A percentile compares a stretch with the other conserved stretches of the same genome.
These are phyloP conservation scores for Danionella cerebrum DNA, from an alignment of 2,113 vertebrate genomes.

Conservation along the genomic window DNA sequence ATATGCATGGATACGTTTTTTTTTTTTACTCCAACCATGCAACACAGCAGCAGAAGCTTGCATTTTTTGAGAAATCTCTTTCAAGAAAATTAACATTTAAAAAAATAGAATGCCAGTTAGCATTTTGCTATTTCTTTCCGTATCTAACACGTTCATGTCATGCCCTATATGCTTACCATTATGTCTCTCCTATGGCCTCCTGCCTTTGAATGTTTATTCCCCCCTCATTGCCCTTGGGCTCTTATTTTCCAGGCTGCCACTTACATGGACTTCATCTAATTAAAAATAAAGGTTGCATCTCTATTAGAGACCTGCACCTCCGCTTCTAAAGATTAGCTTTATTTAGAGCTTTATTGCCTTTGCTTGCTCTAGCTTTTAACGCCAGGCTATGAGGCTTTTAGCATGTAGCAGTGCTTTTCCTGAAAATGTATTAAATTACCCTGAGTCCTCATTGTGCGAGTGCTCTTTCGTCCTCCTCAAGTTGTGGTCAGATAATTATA, in stretches of 20 bases:
- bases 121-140: neutral
- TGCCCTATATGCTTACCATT: neutral
- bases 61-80: too few relatives aligned
- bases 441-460: neutral
- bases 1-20: too few relatives aligned
- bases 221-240: neutral
- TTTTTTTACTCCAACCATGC: too few relatives aligned
- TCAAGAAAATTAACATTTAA: too few relatives aligned
- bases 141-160: too few relatives aligned
- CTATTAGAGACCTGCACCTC: neutral
- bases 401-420: neutral
- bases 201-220: neutral
- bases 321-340: conserved; percentile 27
- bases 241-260: neutral
- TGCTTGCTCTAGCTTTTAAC: neutral
- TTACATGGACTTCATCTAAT: conserved; percentile 23
- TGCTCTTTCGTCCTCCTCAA: neutral
- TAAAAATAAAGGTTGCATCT: conserved; percentile 37
- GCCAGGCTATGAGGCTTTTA: conserved; percentile 13
- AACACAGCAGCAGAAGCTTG: too few relatives aligned
- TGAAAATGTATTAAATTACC: conserved; percentile 27
- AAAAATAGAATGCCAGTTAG: too few relatives aligned
- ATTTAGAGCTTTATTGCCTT: conserved; percentile 7
- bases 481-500: neutral
- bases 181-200: neutral